phyloP scores from a whole-genome alignment of 2,797 vertebrate species.

The Clarias platycephalus region DNA sequence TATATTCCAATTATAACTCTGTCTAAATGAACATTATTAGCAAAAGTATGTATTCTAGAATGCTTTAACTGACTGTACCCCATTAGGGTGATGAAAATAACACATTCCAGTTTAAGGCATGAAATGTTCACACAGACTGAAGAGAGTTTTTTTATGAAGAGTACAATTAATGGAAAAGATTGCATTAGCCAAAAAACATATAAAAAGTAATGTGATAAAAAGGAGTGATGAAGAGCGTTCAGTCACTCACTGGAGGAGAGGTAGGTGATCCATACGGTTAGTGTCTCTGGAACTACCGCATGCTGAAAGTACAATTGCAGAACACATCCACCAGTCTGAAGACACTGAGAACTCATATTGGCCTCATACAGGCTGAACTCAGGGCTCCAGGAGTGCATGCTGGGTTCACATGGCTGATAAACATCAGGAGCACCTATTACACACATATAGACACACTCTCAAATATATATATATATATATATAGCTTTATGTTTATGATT shows the following conservation, averaged over 20 bases:
- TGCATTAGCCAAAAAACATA: not conserved
- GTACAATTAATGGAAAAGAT: not conserved
- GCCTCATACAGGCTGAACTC: constrained; percentile 91
- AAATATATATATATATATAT: too few relatives aligned
- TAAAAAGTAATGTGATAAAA: too few relatives aligned
- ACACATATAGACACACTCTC: constrained; percentile 32
- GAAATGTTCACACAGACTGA: not conserved
- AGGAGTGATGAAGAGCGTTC: not conserved
- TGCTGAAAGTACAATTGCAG: constrained; percentile 86
- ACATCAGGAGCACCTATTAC: constrained; percentile 89
- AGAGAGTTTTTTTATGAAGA: not conserved
- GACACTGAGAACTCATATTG: constrained; percentile 91
- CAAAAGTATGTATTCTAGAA: not conserved
- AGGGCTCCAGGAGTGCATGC: constrained; percentile 94
- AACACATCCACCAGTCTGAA: constrained; percentile 84
- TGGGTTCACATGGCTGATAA: constrained; percentile 92
- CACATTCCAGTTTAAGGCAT: not conserved
- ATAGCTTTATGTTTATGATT: not conserved
- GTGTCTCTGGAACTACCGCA: constrained; percentile 78
- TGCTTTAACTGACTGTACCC: not conserved
- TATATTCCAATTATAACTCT: not conserved
- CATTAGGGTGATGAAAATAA: not conserved
- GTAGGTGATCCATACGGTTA: constrained; percentile 93
- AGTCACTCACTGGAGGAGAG: constrained; percentile 75
- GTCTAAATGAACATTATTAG: not conserved